Percentiles rank a stretch among this genome's conserved stretches.
Evolutionary conservation across 2,113 vertebrate species (phyloP).

Genomic region (Chlamydotis undulata): DNA sequence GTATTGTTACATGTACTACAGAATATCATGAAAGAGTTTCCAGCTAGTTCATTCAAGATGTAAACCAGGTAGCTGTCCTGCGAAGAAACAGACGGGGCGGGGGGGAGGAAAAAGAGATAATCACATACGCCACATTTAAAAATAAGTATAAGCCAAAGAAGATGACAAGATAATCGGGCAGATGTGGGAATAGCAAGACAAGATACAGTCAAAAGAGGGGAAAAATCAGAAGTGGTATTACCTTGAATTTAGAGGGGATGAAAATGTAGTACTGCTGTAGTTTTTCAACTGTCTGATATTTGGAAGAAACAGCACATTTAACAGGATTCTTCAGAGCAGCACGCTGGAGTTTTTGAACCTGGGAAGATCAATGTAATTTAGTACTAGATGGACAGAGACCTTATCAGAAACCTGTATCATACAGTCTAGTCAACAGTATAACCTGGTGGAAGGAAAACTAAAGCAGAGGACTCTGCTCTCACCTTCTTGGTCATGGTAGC

Average conservation of each 20-base stretch:
- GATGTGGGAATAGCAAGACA: not conserved
- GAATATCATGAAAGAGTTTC: slow-evolving; percentile 98
- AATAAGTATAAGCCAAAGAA: not conserved
- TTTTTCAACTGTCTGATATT: slow-evolving; percentile 96
- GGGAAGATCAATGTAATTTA: slow-evolving; percentile 1
- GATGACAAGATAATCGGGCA: not conserved
- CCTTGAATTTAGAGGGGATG: slow-evolving; percentile 98
- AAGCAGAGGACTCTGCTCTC: not conserved
- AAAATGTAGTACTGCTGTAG: slow-evolving; percentile 97
- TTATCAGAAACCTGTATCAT: not conserved
- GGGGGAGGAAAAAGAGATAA: accelerated
- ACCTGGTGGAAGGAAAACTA: not conserved
- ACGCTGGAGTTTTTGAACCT: slow-evolving; percentile 97
- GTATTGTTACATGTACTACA: slow-evolving; percentile 95
- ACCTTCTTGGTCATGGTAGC: slow-evolving; percentile 99
- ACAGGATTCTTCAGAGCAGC: slow-evolving; percentile 95
- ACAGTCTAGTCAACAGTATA: not conserved
- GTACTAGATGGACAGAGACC: not conserved
- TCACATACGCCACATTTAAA: not conserved
- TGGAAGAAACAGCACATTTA: slow-evolving; percentile 94
- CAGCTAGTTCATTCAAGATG: slow-evolving; percentile 94
- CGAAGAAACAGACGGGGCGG: not conserved
- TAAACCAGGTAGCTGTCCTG: slow-evolving; percentile 98
- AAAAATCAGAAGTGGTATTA: slow-evolving; percentile 45
- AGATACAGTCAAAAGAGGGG: not conserved